These are phyloP conservation scores for Trypoxylus dichotomus DNA, from an alignment of 1,140 invertebrate genomes.

Conservation along the genomic window DNA sequence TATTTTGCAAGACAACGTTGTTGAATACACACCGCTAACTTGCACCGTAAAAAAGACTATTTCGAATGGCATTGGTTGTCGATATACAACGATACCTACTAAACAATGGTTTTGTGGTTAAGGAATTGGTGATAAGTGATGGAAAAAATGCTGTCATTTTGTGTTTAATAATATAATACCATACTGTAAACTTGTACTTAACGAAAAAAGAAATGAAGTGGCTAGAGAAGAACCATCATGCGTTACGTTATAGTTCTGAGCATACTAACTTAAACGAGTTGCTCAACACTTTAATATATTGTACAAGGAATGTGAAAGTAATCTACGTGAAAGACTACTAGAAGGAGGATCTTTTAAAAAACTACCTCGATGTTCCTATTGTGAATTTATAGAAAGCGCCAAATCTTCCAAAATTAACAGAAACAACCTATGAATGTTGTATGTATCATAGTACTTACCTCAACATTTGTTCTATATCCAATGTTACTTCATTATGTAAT, in stretches of 20 bases:
- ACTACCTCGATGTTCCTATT: neutral
- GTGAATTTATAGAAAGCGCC: neutral
- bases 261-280: neutral
- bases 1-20: slow-evolving; percentile 2
- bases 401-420: neutral
- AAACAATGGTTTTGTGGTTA: slow-evolving; percentile 1
- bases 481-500: neutral
- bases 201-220: neutral
- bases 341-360: neutral
- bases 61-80: neutral
- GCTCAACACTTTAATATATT: neutral
- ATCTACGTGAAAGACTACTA: neutral
- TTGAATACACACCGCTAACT: neutral
- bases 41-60: neutral
- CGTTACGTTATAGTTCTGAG: neutral
- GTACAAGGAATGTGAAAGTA: neutral
- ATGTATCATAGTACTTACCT: neutral
- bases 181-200: neutral
- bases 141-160: neutral
- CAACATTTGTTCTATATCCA: neutral
- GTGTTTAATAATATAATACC: neutral
- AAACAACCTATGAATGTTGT: neutral
- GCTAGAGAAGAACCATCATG: slow-evolving; percentile 1
- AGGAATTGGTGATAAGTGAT: neutral
- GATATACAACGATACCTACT: neutral